Base-by-base conservation (phyloP, 2,797 vertebrate genomes). In the Tapirus indicus region DNA sequence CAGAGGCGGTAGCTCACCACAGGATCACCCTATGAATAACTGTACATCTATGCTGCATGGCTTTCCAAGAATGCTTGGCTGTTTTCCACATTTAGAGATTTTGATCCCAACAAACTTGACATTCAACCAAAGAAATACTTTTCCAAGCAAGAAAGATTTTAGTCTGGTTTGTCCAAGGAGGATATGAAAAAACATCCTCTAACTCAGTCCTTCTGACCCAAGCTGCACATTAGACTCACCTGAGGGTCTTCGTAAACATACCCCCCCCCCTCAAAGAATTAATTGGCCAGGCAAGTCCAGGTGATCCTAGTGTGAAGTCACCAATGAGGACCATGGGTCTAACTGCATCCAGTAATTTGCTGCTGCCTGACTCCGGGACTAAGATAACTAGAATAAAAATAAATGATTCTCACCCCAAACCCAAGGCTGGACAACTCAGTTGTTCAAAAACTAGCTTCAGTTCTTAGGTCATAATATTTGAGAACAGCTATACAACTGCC, bases 391-490 rank as follows among this genome's bases (percentile, higher is more conserved):
- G 41, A 91, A 93, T 85, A 91, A 80, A 94, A 95, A 84, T 35
- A 74, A 94, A 27, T 60, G 32, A 58, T 96, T 79, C 84, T 93
- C 35, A 88, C 35, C 66, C 58, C 90, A 78, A 88, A 5, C 64
- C 71, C 35, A 80, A 86, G 18, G 13, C n/a, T 74, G 5, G 13
- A 41, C 49, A 80, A 91, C 52, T 74, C 38, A 83, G 75, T 35
- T 91, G 41, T 72, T 97, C 69, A 78, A 62, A 96, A 93, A 95
- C 47, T 35, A 88, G n/a, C 54, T 89, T 96, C 69, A 66, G n/a
- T 88, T 91, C 29, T 95, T 94, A 88, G 29, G n/a, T 87, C 74
- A 94, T 90, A 92, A 92, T 97, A 94, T 96, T 95, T 95, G 60
- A 93, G 71, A 94, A 52, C 93, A 88, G 18, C 41, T 80, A 52